Evolutionary conservation across 2,113 vertebrate species (phyloP).

Genomic region (Urocitellus parryii): DNA sequence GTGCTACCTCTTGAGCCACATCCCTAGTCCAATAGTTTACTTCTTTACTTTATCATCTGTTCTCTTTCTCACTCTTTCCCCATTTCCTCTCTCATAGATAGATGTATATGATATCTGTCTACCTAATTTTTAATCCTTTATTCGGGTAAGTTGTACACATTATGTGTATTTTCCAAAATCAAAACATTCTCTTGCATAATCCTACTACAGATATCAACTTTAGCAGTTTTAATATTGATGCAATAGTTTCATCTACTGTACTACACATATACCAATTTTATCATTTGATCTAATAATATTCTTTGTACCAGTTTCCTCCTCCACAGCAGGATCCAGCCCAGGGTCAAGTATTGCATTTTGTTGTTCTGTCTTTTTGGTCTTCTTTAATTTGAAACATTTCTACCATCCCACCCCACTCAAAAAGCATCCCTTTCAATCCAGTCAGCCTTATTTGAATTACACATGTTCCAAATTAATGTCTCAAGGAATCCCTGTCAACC

Average conservation of each 20-base stretch:
- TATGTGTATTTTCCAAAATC: not conserved
- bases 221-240: constrained; percentile 9
- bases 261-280: not conserved
- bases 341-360: not conserved
- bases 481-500: not conserved
- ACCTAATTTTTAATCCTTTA: not conserved
- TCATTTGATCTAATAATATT: not conserved
- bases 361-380: not conserved
- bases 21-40: not conserved
- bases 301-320: not conserved
- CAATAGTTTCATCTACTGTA: not conserved
- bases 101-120: not conserved
- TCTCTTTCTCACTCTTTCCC: not conserved
- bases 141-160: not conserved
- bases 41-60: not conserved
- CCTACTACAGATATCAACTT: not conserved
- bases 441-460: constrained; percentile 7
- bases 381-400: constrained; percentile 12
- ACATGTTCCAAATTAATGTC: constrained; percentile 5
- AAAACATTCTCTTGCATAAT: not conserved
- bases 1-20: too few relatives aligned
- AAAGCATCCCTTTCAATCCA: constrained; percentile 1
- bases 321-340: not conserved
- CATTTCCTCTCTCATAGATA: not conserved
- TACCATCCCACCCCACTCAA: not conserved